These are phyloP conservation scores for Lytechinus pictus DNA, from an alignment of 35 echinoderm and acorn worm genomes.

Conservation along the genomic window DNA sequence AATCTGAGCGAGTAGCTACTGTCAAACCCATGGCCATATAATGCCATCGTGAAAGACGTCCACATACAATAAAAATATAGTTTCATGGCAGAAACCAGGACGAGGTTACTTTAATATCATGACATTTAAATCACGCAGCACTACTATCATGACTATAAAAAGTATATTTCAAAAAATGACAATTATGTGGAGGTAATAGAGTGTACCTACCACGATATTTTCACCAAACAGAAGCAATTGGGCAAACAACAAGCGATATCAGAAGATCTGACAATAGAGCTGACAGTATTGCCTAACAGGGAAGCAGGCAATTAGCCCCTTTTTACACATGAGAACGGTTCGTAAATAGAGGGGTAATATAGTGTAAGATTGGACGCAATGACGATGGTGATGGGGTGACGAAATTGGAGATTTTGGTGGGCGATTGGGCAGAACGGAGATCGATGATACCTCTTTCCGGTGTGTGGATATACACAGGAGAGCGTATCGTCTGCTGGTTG, in stretches of 20 bases:
- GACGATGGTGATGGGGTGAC: slow-evolving; percentile 7
- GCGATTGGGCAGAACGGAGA: not conserved
- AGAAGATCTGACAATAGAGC: not conserved
- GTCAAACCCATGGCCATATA: not conserved
- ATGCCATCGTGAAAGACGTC: not conserved
- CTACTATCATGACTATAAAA: too few species aligned
- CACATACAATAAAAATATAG: not conserved
- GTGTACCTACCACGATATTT: not conserved
- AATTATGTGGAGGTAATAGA: not conserved
- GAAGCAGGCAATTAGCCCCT: not conserved
- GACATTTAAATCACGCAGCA: not conserved
- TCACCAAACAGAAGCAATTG: not conserved
- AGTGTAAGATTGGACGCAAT: not conserved
- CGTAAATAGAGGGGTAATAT: not conserved
- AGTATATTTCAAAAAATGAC: too few species aligned
- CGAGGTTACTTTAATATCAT: not conserved
- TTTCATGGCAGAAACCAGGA: not conserved
- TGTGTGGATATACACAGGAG: not conserved
- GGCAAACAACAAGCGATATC: not conserved
- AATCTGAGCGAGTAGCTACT: not conserved
- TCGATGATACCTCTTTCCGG: not conserved
- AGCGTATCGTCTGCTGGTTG: not conserved
- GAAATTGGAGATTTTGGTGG: not conserved
- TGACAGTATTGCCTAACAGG: not conserved
- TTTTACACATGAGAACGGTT: not conserved